Evolutionary conservation across 2,797 vertebrate species (phyloP).

Genomic region (Pseudotriccus pelzelni): DNA sequence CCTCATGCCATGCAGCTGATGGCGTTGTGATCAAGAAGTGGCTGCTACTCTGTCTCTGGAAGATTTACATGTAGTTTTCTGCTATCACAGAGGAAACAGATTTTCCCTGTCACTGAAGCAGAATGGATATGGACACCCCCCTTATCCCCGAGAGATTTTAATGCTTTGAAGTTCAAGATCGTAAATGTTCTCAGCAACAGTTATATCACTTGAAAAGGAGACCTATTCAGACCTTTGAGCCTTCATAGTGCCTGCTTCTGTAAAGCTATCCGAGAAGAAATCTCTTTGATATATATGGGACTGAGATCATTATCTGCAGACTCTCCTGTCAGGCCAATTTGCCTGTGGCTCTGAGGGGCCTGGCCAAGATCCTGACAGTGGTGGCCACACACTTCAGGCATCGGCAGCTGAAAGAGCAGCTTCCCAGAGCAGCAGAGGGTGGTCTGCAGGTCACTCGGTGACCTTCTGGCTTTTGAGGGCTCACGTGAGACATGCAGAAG

Average conservation of each 20-base stretch:
- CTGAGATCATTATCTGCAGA: neutral
- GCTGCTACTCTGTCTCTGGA: neutral
- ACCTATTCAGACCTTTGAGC: neutral
- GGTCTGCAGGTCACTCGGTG: neutral
- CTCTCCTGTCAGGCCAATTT: neutral
- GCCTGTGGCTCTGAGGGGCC: neutral
- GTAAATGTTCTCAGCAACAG: neutral
- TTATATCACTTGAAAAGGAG: neutral
- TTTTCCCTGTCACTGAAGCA: neutral
- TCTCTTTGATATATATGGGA: neutral
- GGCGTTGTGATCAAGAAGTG: neutral
- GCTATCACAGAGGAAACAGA: neutral
- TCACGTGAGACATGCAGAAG: neutral
- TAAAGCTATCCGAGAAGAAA: neutral
- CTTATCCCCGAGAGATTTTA: neutral
- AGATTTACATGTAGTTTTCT: neutral
- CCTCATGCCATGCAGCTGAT: accelerated
- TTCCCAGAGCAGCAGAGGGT: neutral
- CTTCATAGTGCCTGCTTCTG: neutral
- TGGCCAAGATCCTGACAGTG: neutral
- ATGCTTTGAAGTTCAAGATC: conserved; percentile 30
- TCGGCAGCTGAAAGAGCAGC: neutral
- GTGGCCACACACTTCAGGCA: neutral
- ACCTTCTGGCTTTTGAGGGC: neutral
- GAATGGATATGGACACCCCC: neutral